Conservation (phyloP, 2,797 vertebrate genomes). For the Coregonus sp. region DNA sequence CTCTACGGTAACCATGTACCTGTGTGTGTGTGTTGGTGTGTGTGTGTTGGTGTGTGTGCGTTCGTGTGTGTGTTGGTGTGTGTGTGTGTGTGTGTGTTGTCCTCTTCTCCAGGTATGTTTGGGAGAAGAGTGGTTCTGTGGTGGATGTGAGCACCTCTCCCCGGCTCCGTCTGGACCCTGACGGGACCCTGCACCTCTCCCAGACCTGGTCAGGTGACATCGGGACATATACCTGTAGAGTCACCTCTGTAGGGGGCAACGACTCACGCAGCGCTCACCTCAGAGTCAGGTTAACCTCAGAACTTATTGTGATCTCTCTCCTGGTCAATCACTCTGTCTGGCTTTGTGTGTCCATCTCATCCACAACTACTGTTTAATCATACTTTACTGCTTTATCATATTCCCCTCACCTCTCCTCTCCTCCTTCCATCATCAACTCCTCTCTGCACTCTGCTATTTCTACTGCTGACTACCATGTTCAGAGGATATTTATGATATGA, state of each 20-base stretch:
- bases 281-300: slow-evolving; percentile 83
- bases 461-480: neutral
- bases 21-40: neutral
- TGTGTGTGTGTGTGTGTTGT: neutral
- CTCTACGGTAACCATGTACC: neutral
- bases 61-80: slow-evolving; percentile 3
- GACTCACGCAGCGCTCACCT: slow-evolving; percentile 91
- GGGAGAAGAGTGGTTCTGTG: slow-evolving; percentile 87
- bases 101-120: slow-evolving; percentile 77
- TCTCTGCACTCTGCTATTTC: neutral
- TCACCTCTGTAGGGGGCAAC: slow-evolving; percentile 90
- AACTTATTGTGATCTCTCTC: neutral
- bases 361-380: neutral
- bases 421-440: neutral
- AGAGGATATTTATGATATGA: neutral
- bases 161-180: slow-evolving; percentile 81
- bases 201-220: slow-evolving; percentile 98
- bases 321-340: neutral
- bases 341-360: slow-evolving; percentile 34
- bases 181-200: slow-evolving; percentile 90
- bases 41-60: neutral
- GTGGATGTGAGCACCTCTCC: slow-evolving; percentile 79
- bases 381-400: neutral
- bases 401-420: slow-evolving; percentile 9
- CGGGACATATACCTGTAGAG: slow-evolving; percentile 91